Percentiles rank a stretch among this genome's conserved stretches.
These are phyloP conservation scores for Entelurus aequoreus DNA, from an alignment of 2,113 vertebrate species.

Conservation along the genomic window DNA sequence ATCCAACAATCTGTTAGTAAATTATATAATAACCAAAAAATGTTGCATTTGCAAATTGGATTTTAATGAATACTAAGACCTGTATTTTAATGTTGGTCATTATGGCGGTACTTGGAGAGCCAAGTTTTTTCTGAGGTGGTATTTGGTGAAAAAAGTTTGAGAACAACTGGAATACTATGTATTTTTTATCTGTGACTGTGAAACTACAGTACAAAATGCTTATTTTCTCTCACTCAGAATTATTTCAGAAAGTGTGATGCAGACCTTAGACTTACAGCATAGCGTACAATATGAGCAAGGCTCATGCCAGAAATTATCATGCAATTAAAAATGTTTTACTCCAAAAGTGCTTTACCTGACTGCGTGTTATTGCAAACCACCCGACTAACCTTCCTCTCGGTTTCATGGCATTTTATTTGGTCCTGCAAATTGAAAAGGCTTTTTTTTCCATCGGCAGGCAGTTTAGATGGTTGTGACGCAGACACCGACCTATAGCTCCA, in stretches of 20 bases:
- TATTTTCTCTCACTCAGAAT: no score
- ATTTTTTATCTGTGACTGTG: no score
- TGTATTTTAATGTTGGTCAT: no score
- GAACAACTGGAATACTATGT: no score
- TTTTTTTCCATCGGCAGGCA: slow-evolving; percentile 39
- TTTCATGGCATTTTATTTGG: slow-evolving; percentile 46
- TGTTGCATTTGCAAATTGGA: no score
- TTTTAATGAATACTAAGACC: no score
- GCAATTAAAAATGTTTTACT: slow-evolving; percentile 43
- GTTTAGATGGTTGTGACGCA: slow-evolving; percentile 24
- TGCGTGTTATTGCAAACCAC: slow-evolving; percentile 19
- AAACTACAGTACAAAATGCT: no score
- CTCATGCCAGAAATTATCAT: slow-evolving; percentile 27
- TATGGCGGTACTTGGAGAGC: no score
- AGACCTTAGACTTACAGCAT: background rate
- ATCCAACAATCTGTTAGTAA: no score
- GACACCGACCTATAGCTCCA: slow-evolving; percentile 12
- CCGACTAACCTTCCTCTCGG: slow-evolving; percentile 39
- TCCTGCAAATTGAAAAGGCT: slow-evolving; percentile 36
- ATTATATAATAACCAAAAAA: no score
- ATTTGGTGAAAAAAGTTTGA: no score
- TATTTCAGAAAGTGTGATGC: background rate
- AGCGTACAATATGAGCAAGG: background rate
- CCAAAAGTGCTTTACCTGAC: slow-evolving; percentile 28
- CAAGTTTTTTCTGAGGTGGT: no score